phyloP scores from a whole-genome alignment of 64 coral and sea anemone genomes.

The Montipora sp. region DNA sequence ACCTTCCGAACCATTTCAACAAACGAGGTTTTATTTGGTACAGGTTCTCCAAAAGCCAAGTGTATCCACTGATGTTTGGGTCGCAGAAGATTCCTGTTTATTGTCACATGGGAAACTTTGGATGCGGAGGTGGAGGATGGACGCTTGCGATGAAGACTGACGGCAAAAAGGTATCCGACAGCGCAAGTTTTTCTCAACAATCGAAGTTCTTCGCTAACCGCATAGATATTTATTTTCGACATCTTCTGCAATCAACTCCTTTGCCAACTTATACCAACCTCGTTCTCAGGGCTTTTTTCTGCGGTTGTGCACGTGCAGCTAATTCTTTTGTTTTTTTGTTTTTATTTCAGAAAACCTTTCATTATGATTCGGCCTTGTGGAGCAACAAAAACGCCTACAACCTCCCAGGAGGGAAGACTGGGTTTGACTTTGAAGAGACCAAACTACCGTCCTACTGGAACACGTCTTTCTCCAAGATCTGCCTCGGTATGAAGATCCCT shows the following conservation, averaged over 20 bases:
- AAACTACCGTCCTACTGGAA: too few relatives aligned
- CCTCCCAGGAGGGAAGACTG: slow-evolving; percentile 8
- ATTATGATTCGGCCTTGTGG: neutral
- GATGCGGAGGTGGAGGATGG: neutral
- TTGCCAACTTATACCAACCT: too few relatives aligned
- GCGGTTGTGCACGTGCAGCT: too few relatives aligned
- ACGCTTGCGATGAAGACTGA: neutral
- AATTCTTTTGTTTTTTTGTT: neutral
- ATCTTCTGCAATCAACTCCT: too few relatives aligned
- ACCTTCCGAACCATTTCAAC: too few relatives aligned
- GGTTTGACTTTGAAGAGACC: neutral
- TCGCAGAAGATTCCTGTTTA: neutral
- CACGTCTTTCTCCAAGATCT: too few relatives aligned
- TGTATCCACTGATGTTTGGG: neutral
- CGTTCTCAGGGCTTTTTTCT: too few relatives aligned
- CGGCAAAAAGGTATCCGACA: neutral
- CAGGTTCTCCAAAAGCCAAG: neutral
- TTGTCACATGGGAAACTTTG: neutral
- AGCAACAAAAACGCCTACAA: neutral
- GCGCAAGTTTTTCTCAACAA: too few relatives aligned
- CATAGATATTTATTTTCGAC: too few relatives aligned
- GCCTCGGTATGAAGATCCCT: too few relatives aligned
- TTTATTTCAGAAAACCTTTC: neutral
- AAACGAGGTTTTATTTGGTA: neutral
- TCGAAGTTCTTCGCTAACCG: too few relatives aligned